Conservation (phyloP, 2,113 vertebrate species). For the Archilochus colubris region DNA sequence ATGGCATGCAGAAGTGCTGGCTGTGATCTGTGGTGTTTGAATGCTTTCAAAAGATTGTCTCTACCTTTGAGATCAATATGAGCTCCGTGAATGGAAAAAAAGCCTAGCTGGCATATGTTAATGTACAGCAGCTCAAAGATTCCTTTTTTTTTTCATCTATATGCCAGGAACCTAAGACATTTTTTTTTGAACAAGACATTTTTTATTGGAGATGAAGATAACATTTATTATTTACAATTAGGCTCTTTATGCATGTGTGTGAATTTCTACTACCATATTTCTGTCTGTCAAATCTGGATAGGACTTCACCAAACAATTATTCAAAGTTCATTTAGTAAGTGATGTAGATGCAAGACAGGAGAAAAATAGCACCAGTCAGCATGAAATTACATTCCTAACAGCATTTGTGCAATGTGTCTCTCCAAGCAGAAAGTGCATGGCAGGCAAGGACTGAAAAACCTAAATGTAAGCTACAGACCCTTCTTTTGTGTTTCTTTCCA, state of each 20-base stretch:
- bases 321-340: constrained; percentile 27
- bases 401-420: neutral
- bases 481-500: neutral
- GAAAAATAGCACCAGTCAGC: neutral
- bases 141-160: neutral
- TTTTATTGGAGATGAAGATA: constrained; percentile 21
- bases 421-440: neutral
- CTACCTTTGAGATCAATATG: neutral
- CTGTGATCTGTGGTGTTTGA: neutral
- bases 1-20: neutral
- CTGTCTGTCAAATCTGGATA: neutral
- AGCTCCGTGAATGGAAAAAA: neutral
- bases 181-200: neutral
- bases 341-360: neutral
- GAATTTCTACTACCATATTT: neutral
- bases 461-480: neutral
- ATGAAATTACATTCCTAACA: neutral
- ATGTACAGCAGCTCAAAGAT: neutral
- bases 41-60: neutral
- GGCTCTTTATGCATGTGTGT: neutral
- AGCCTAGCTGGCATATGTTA: neutral
- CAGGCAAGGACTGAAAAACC: neutral
- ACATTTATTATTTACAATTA: constrained; percentile 28
- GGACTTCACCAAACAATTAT: neutral
- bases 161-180: constrained; percentile 27